Base-by-base conservation (phyloP, 2,888 invertebrate species). In the Diploptera punctata region DNA sequence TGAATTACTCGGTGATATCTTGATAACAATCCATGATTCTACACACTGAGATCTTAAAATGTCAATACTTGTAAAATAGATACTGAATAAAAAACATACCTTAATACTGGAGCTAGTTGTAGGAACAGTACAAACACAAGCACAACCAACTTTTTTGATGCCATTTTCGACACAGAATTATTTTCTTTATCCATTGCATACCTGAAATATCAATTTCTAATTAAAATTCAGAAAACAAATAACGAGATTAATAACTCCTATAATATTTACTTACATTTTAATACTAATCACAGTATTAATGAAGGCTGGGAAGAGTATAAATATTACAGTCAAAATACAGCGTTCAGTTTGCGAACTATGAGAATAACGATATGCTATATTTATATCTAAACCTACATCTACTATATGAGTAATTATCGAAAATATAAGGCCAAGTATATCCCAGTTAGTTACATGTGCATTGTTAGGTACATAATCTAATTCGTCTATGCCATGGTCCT, bases 281-380 rank as follows among this genome's bases (percentile, higher is more conserved):
- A 90, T 86, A 67, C 92, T 93, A 68, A 93, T 89, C 13, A 89
- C 87, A 13, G 91, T 92, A 81, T 91, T 93, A 31, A 93, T 88
- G 75, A 93, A 84, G 0, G 93, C 91, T 61, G 93, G 93, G 77
- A 92, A 81, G 61, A 92, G 83, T 76, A 93, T 90, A 79, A 93
- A 91, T 43, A 85, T 86, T 60, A 91, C 80, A 1, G 93, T 93
- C 82, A 90, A 88, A 26, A 86, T 84, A 79, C 92, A 93, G 81
- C 90, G 91, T 68, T 83, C 83, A 75, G 85, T 82, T 78, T 88
- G 85, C 16, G 82, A 81, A 26, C 84, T 84, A 73, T 86, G 77
- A 76, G 86, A 88, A 80, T 92, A 92, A 79, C 87, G 85, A 74
- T 88, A 85, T 16, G 91, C 91, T 31, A 93, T 83, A 81, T 91